Base-by-base conservation (phyloP, 2,113 vertebrate species). In the Petroica traversi region DNA sequence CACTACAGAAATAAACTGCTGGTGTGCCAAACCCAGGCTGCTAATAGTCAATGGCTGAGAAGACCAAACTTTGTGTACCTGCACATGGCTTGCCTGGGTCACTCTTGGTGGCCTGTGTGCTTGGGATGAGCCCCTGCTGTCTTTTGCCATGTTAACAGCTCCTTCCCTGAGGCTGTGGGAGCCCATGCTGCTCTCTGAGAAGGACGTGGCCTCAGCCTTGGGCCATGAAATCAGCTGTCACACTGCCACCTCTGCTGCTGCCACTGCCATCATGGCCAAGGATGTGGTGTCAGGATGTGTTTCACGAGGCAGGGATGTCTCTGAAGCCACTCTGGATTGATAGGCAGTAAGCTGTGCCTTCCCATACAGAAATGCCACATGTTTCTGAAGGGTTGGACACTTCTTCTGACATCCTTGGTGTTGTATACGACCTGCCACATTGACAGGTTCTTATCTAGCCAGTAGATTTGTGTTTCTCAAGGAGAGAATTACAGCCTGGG, bases 341-440 rank as follows among this genome's bases (percentile, higher is more conserved):
- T 3, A 14, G 28, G 69, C 40, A 72, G 12, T 14, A 45, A 64
- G 14, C 25, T 57, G 22, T 75, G 38, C 51, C 41, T 69, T 81
- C 41, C 58, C 11, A 4, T 7, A 7, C 0, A 2, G 79, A 51
- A 62, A 51, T 3, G 28, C 15, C 63, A 33, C 7, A 0, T 0
- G 12, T 14, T 88, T 80, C 64, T 71, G 62, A 40, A 71, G 31
- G 40, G n/a, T 1, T 54, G 23, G 58, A 62, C 45, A 9, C 12
- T 59, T 24, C 77, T 64, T 4, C 54, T 6, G 36, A 64, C 52
- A 46, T 22, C 45, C 26, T 18, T 29, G 36, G 25, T 36, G 36
- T 14, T 41, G 28, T 19, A 45, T 12, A 2, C 5, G 5, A 45
- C 62, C 55, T 51, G 28, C 58, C 40, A 28, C 43, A 45, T 34